Percentiles rank a stretch among this genome's conserved stretches.
These are phyloP conservation scores for Lasiurus cinereus DNA, from an alignment of 2,113 vertebrate species.

Conservation along the genomic window DNA sequence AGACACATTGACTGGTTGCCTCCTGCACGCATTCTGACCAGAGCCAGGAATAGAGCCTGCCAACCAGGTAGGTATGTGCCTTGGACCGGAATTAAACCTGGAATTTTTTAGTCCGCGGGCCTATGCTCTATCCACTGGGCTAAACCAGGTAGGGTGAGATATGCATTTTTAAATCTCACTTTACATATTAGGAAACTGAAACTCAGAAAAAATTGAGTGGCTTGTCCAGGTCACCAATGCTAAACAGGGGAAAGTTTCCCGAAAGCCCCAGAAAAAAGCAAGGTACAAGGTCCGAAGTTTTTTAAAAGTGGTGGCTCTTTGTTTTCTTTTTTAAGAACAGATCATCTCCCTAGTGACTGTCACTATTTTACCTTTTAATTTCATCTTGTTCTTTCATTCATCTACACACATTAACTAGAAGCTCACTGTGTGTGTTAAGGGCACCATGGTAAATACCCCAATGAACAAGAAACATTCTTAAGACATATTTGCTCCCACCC, in stretches of 20 bases:
- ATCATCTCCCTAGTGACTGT: not conserved
- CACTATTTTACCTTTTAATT: not conserved
- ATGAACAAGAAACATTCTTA: not conserved
- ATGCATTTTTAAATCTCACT: not conserved
- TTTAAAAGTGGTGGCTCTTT: not conserved
- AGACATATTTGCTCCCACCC: not conserved
- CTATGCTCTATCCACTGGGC: too few relatives aligned
- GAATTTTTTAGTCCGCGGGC: fast-evolving
- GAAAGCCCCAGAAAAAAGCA: not conserved
- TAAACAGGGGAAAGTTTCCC: not conserved
- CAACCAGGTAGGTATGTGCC: too few relatives aligned
- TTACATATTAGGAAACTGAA: not conserved
- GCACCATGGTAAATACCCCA: not conserved
- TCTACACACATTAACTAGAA: not conserved
- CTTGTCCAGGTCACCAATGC: not conserved
- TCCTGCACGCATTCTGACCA: too few relatives aligned
- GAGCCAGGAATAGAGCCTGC: too few relatives aligned
- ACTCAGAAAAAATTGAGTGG: not conserved
- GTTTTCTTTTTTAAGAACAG: not conserved
- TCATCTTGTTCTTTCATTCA: not conserved
- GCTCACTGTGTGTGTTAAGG: not conserved
- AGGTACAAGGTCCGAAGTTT: not conserved
- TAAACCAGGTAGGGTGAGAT: not conserved
- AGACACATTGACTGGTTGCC: too few relatives aligned
- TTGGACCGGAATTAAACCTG: too few relatives aligned